Conservation (phyloP, 2,888 invertebrate species). For the Macrosoma leucophasiata region DNA sequence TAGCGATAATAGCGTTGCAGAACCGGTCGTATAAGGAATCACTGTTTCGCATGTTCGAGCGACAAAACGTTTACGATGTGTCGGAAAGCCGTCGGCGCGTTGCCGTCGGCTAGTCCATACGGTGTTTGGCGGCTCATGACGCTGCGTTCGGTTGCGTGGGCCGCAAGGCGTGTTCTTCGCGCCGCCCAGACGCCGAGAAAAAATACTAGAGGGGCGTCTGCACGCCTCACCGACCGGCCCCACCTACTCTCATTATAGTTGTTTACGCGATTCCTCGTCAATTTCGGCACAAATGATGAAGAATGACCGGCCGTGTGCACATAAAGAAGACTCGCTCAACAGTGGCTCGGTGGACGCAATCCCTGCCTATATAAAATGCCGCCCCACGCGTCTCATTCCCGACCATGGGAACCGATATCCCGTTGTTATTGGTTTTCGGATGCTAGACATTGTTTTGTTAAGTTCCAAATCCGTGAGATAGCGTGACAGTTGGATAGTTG, state of each 20-base stretch:
- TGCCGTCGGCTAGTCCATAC: slow-evolving; percentile 56
- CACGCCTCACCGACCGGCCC: slow-evolving; percentile 48
- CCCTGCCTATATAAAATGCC: slow-evolving; percentile 67
- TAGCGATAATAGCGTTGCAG: neutral
- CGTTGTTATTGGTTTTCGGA: slow-evolving; percentile 36
- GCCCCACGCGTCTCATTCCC: slow-evolving; percentile 63
- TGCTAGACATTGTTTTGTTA: slow-evolving; percentile 28
- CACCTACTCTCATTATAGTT: slow-evolving; percentile 73
- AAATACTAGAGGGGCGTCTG: slow-evolving; percentile 70
- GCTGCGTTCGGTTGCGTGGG: slow-evolving; percentile 64
- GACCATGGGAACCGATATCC: slow-evolving; percentile 52
- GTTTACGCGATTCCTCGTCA: slow-evolving; percentile 64
- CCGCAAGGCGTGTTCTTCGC: slow-evolving; percentile 61
- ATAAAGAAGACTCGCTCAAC: slow-evolving; percentile 64
- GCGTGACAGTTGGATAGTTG: no score
- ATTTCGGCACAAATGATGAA: slow-evolving; percentile 55
- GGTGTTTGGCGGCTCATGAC: slow-evolving; percentile 46
- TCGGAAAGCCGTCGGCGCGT: slow-evolving; percentile 52
- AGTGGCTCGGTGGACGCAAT: slow-evolving; percentile 60
- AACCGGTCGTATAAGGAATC: slow-evolving; percentile 6
- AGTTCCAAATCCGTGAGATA: no score
- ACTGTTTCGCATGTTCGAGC: slow-evolving; percentile 14
- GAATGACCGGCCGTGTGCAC: slow-evolving; percentile 58
- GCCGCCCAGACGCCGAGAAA: slow-evolving; percentile 66
- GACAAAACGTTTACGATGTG: slow-evolving; percentile 43